phyloP scores from a whole-genome alignment of 2,113 vertebrate species.

The Passer domesticus region DNA sequence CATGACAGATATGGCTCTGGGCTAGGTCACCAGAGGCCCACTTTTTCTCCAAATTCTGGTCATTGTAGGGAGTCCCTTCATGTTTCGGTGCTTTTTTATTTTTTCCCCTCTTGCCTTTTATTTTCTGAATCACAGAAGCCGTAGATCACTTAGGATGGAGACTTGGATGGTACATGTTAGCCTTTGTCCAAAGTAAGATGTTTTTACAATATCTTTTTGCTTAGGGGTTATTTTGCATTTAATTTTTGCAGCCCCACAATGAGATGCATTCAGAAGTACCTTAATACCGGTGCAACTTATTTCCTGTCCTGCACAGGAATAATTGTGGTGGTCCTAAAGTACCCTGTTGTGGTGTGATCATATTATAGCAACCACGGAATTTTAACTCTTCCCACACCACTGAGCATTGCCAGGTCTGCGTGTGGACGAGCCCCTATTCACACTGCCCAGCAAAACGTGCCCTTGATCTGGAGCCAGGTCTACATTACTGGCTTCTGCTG shows the following conservation, averaged over 20 bases:
- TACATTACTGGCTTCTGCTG: background rate
- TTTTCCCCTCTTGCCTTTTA: background rate
- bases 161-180: background rate
- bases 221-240: background rate
- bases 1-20: background rate
- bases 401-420: background rate
- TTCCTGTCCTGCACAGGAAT: background rate
- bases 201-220: background rate
- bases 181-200: background rate
- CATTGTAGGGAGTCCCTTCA: accelerated
- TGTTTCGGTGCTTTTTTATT: background rate
- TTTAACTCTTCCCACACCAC: constrained; percentile 11
- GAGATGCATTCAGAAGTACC: background rate
- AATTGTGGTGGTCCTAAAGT: background rate
- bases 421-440: background rate
- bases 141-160: background rate
- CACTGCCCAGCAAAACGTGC: background rate
- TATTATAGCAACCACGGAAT: background rate
- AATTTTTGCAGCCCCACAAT: background rate
- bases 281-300: background rate
- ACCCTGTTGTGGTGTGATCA: background rate
- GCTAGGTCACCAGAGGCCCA: background rate
- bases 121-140: background rate
- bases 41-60: background rate
- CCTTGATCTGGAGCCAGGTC: constrained; percentile 15